These are phyloP conservation scores for Arenaria interpres DNA, from an alignment of 2,113 vertebrate genomes.

Conservation along the genomic window DNA sequence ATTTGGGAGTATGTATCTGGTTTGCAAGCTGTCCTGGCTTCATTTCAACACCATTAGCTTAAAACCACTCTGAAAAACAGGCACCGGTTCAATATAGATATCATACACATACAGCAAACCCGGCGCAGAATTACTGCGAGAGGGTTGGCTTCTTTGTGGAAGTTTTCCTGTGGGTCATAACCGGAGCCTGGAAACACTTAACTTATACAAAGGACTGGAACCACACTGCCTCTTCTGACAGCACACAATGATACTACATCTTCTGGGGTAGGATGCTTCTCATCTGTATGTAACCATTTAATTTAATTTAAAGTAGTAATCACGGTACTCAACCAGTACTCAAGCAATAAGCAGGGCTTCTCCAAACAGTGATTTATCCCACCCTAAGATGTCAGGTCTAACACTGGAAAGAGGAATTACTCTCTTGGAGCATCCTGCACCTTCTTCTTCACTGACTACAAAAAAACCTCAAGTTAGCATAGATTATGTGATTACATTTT, in stretches of 20 bases:
- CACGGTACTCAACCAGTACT: background rate
- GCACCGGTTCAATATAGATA: background rate
- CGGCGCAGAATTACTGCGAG: accelerated
- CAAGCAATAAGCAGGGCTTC: accelerated
- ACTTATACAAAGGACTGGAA: background rate
- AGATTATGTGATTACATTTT: background rate
- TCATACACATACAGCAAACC: background rate
- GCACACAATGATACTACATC: background rate
- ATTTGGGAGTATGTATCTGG: background rate
- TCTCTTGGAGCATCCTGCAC: background rate
- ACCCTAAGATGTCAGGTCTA: background rate
- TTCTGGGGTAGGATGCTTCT: background rate
- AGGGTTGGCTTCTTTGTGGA: background rate
- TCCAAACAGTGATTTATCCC: background rate
- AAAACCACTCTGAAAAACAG: background rate
- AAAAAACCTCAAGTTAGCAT: background rate
- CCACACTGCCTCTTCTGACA: accelerated
- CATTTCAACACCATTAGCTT: slow-evolving; percentile 1
- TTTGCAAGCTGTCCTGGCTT: slow-evolving; percentile 18
- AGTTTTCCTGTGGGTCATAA: background rate
- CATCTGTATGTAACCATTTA: background rate
- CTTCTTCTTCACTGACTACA: background rate
- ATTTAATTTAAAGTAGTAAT: background rate
- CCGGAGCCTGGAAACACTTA: background rate
- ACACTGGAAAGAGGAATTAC: background rate